Evolutionary conservation across 2,888 invertebrate genomes (phyloP), one percentile per base, ranked within the genome.

Genomic region (Agriopis aurantiaria): DNA sequence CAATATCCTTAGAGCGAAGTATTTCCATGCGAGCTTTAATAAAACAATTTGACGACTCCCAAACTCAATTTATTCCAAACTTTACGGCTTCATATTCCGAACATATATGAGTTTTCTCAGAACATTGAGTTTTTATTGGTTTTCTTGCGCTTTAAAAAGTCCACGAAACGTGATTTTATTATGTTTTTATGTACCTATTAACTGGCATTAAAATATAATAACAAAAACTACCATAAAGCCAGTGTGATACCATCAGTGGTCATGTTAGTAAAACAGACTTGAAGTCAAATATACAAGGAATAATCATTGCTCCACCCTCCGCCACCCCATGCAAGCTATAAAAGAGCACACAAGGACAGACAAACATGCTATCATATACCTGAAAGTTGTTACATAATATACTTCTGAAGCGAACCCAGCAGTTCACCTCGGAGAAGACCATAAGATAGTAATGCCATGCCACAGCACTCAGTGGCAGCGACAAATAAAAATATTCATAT

Each of bases 1-100:
- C 14, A 23, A 49, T 57, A 65, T 45, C 33, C 46, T 60, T 48
- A 60, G 41, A n/a, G 66, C n/a, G 49, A 55, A 53, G 60, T 59
- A 3, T 65, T 55, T 52, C 45, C 55, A n/a, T 48, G 41, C 46
- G 49, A 60, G 46, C 48, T 52, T 62, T 57, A 43, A 67, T 67
- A 67, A 62, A 68, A 68, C 58, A 63, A 57, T 59, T 64, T 59
- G 68, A 68, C 52, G 63, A 64, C 40, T 48, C 48, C 49, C 48
- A 53, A 64, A 63, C 52, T 64, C 68, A 59, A 64, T 68, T 68
- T 68, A 68, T 68, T 63, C 63, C 52, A 52, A 68, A 59, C 9
- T 68, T 68, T 64, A 64, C 68, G 52, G 63, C 58, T 63, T 51
- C 68, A 64, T 68, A 68, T 59, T 64, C 46, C 33, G 62, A 64